Base-by-base conservation (phyloP, 2,797 vertebrate species). In the Peromyscus nudipes region DNA sequence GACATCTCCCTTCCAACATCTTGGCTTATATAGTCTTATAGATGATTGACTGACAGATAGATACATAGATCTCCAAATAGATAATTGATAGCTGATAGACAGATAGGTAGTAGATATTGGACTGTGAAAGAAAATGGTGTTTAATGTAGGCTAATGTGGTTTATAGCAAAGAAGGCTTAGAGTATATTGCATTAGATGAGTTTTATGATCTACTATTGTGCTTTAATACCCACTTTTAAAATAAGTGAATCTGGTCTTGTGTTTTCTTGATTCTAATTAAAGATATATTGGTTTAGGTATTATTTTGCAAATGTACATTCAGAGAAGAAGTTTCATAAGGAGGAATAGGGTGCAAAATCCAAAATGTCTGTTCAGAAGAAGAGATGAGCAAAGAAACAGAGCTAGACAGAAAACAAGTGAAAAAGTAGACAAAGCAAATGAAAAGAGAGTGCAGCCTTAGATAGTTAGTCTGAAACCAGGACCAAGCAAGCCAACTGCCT, bases 71-170 rank as follows among this genome's bases (percentile, higher is more conserved):
- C 4, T 43, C 37, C 8, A 43, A 37, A 12, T 83, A 43, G 8
- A 40, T 17, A 25, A 62, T 10, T 5, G 37, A 82, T 37, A 82
- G 13, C 2, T 82, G 10, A 87, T 31, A 60, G n/a, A 25, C 12
- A 12, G 25, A 57, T 23, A 27, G 31, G 2, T n/a, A 29, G 40
- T 64, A 43, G 37, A 40, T 31, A 64, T 67, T 67, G n/a, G 3
- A 73, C 43, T 95, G 6, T 73, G 34, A 84, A n/a, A 14, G 62
- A 43, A 95, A 93, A 69, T 87, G 25, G 86, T 55, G 62, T 93
- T 95, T 62, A 31, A 83, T 62, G n/a, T 43, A 62, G 81, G 37
- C 77, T 79, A 79, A 93, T 69, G 31, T 89, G 21, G 16, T 23
- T 25, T 29, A 75, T 49, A 43, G 37, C 37, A 55, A 69, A 43